phyloP scores from a whole-genome alignment of 1,140 invertebrate genomes.

The Euura saliciscinereae region DNA sequence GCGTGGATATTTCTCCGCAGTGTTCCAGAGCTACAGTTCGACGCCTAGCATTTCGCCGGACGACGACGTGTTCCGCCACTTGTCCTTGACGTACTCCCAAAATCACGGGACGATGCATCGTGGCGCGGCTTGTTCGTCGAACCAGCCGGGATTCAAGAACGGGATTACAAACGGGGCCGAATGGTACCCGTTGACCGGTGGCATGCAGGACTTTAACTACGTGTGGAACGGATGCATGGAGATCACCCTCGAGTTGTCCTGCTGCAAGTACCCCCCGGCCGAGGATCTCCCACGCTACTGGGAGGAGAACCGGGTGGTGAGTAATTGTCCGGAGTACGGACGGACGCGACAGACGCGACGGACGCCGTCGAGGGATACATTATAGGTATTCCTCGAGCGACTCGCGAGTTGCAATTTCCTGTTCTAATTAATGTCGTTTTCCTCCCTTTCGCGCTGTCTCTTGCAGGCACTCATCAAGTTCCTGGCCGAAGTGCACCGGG shows the following conservation, averaged over 20 bases:
- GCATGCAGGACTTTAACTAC: constrained; percentile 98
- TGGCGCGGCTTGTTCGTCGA: constrained; percentile 80
- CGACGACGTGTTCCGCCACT: constrained; percentile 91
- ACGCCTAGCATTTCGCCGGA: constrained; percentile 87
- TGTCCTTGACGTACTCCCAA: constrained; percentile 87
- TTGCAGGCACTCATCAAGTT: constrained; percentile 82
- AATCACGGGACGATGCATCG: constrained; percentile 87
- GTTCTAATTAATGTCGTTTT: constrained; percentile 1
- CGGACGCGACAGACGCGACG: neutral
- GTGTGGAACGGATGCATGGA: constrained; percentile 98
- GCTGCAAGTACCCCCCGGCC: constrained; percentile 92
- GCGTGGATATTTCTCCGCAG: constrained; percentile 50
- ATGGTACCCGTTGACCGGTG: constrained; percentile 90
- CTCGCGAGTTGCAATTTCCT: neutral
- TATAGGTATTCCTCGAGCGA: neutral
- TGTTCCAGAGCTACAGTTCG: constrained; percentile 80
- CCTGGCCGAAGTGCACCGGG: constrained; percentile 86
- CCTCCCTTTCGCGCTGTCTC: constrained; percentile 20
- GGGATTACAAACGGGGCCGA: constrained; percentile 93
- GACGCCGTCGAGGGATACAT: neutral
- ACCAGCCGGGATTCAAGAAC: constrained; percentile 76
- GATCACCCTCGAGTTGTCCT: constrained; percentile 95
- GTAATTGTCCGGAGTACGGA: constrained; percentile 23
- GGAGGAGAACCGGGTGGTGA: constrained; percentile 90
- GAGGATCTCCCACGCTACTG: constrained; percentile 89